phyloP scores from a whole-genome alignment of 1,140 invertebrate species.

The Anastrepha ludens region DNA sequence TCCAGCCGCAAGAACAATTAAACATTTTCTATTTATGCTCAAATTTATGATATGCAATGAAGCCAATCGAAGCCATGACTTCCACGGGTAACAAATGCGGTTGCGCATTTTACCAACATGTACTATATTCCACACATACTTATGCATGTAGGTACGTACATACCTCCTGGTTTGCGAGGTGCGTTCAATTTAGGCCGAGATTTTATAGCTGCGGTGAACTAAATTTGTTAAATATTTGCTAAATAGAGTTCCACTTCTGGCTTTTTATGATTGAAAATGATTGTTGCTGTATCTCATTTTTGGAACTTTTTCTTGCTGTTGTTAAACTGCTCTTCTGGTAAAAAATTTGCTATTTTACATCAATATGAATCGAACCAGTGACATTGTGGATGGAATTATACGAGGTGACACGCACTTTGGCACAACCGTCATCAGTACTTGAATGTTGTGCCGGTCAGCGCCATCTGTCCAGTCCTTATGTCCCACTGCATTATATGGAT shows the following conservation, averaged over 20 bases:
- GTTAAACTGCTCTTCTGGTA: too few relatives aligned
- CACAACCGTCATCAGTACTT: background rate
- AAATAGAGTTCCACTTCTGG: too few relatives aligned
- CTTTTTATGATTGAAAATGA: too few relatives aligned
- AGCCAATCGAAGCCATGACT: constrained; percentile 29
- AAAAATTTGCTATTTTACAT: too few relatives aligned
- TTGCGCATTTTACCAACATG: background rate
- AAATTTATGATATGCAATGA: background rate
- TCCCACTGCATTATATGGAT: background rate
- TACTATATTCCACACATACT: background rate
- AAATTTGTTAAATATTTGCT: too few relatives aligned
- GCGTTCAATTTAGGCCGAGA: background rate
- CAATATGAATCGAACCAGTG: too few relatives aligned
- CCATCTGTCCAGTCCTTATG: background rate
- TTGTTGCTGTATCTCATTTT: too few relatives aligned
- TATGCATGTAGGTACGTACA: background rate
- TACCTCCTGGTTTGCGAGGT: background rate
- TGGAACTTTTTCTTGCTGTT: too few relatives aligned
- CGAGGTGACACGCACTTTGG: background rate
- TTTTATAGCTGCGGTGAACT: too few relatives aligned
- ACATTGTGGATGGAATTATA: too few relatives aligned
- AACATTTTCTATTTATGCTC: constrained; percentile 52
- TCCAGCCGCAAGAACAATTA: constrained; percentile 36
- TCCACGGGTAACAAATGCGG: constrained; percentile 22
- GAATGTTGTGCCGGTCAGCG: background rate